Evolutionary conservation across 2,888 invertebrate species (phyloP), one percentile per base, ranked within the genome.

Genomic region (Gymnocheta viridis): DNA sequence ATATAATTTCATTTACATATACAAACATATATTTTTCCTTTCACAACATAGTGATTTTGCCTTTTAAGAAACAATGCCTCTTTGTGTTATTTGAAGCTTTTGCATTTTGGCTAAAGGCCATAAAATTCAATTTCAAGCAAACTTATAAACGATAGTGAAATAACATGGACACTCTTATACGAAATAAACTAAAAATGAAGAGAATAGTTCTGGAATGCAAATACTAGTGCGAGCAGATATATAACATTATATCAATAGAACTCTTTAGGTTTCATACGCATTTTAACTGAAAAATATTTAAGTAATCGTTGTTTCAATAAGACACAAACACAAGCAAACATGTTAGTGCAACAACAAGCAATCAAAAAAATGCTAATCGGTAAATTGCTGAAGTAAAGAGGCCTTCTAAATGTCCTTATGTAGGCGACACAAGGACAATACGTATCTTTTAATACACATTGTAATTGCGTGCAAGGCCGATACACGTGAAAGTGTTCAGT

Each of bases 201-300:
- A 14, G 22, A 62, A 70, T 51, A 12, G 41, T 70, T 78, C 2
- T 24, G n/a, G 41, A 60, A 49, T 69, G 44, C 19, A 51, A 67
- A 44, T 41, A 58, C 32, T 35, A 24, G 47, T 41, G 12, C 35
- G n/a, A 58, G 32, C 12, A 27, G 27, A 58, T 14, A 38, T 47
- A 78, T 17, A 69, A 58, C 67, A 62, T 60, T 62, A 54, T 44
- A 78, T 70, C 69, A 78, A 78, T 78, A 22, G 62, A 78, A 78
- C 70, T 70, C 69, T 41, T 78, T 70, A 49, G 69, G 49, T 60
- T 77, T 67, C 29, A 62, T 78, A 70, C 78, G 78, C 78, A 69
- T 77, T 69, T 77, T 60, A 49, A 69, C 77, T 77, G 60, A 22
- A 41, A 77, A 69, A 51, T 77, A 77, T 77, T 77, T 22, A 41